Evolutionary conservation across 2,888 invertebrate species (phyloP).

Genomic region (Tetragonula carbonaria): DNA sequence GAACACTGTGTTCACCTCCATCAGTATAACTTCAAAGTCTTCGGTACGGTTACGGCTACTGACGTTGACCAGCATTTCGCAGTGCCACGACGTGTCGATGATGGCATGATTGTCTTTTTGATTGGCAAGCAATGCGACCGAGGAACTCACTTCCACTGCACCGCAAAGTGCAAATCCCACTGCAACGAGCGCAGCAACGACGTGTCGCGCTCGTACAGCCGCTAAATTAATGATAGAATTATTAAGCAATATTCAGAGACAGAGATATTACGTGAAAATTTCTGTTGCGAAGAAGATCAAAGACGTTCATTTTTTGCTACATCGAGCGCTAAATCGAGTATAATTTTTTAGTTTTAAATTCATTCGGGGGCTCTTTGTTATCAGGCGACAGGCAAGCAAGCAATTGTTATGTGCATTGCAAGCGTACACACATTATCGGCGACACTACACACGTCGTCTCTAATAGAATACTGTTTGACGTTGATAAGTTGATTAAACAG

Average conservation of each 20-base stretch:
- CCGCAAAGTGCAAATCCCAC: slow-evolving; percentile 86
- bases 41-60: slow-evolving; percentile 81
- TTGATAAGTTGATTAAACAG: slow-evolving; percentile 66
- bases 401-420: slow-evolving; percentile 11
- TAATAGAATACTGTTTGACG: slow-evolving; percentile 56
- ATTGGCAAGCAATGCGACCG: slow-evolving; percentile 86
- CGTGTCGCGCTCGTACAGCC: slow-evolving; percentile 84
- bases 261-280: background rate
- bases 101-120: slow-evolving; percentile 82
- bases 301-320: background rate
- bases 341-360: too few relatives aligned
- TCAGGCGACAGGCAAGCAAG: background rate
- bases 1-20: slow-evolving; percentile 73
- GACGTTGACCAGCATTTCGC: slow-evolving; percentile 82
- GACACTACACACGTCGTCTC: slow-evolving; percentile 35
- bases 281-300: background rate
- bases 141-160: slow-evolving; percentile 86
- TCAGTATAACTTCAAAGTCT: slow-evolving; percentile 79
- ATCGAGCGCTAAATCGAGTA: too few relatives aligned
- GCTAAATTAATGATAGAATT: slow-evolving; percentile 68
- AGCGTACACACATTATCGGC: slow-evolving; percentile 41
- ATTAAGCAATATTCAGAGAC: slow-evolving; percentile 7
- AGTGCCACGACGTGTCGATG: slow-evolving; percentile 83
- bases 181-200: slow-evolving; percentile 85
- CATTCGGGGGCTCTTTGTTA: too few relatives aligned